phyloP scores from a whole-genome alignment of 1,140 invertebrate genomes.

The Ceratina calcarata region DNA sequence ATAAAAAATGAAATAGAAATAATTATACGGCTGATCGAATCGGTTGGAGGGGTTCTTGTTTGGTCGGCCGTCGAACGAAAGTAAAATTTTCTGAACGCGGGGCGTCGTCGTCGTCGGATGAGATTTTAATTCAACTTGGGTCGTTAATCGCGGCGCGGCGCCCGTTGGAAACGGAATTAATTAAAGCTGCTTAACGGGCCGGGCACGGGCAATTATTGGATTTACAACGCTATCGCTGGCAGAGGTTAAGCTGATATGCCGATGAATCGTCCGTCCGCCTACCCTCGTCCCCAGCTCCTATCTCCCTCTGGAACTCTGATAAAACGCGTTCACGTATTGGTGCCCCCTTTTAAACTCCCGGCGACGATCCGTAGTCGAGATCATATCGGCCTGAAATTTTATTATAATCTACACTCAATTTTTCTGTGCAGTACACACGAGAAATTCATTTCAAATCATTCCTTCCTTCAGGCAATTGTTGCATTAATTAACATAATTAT shows the following conservation, averaged over 20 bases:
- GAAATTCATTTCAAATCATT: no score
- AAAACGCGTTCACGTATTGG: conserved; percentile 1
- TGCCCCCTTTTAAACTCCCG: neutral
- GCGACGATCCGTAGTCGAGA: neutral
- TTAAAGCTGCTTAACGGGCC: conserved; percentile 65
- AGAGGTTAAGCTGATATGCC: conserved; percentile 61
- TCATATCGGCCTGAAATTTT: neutral
- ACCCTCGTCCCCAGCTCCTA: conserved; percentile 15
- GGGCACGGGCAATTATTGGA: conserved; percentile 64
- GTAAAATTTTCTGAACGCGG: neutral
- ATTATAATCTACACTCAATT: no score
- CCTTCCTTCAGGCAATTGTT: no score
- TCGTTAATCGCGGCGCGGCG: conserved; percentile 56
- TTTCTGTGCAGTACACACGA: no score
- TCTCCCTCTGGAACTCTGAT: neutral
- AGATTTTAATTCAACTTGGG: conserved; percentile 68
- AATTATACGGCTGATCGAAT: neutral
- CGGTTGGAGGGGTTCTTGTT: neutral
- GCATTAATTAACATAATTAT: no score
- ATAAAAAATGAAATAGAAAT: no score
- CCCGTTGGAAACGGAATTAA: conserved; percentile 64
- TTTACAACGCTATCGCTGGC: conserved; percentile 64
- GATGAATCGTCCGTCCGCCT: conserved; percentile 52
- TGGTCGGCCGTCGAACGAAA: neutral
- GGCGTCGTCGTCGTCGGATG: conserved; percentile 36